Evolutionary conservation across 2,113 vertebrate species (phyloP), one percentile per base, ranked within the genome.

Genomic region (Nesogale talazaci): DNA sequence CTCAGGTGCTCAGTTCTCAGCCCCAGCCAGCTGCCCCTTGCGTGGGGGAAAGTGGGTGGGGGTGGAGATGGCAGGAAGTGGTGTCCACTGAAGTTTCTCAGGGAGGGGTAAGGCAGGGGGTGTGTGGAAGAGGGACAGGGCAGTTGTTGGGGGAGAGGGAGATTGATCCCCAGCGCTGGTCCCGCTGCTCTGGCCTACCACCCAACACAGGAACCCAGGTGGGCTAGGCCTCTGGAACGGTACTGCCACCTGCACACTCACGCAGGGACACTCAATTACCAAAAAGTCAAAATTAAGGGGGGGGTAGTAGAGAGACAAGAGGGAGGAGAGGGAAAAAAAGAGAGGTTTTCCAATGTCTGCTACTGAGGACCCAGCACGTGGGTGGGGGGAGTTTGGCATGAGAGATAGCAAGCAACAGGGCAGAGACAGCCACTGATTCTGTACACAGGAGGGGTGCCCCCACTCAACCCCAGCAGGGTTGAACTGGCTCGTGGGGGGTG

Each of bases 311-410:
- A 70, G 69, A 31, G 4, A 36, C 2, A 34, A 36, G 70, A 36
- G 19, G 52, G 57, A 29, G n/a, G n/a, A n/a, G n/a, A n/a, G n/a
- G n/a, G n/a, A n/a, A n/a, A n/a, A 72, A 76, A 25, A 12, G 25
- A 25, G 57, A 89, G 42, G 46, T 86, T 92, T 97, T 97, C 96
- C 96, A 97, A 96, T 97, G 97, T 97, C 96, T 96, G 97, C 96
- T 97, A 96, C 95, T 97, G 88, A 91, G 95, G 86, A 92, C 95
- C 95, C 84, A 3, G 88, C 86, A 91, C 93, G 91, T 86, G 91
- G 86, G 87, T 57, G 89, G 83, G 94, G 96, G 94, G 95, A 65
- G 0, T 96, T 94, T 96, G 96, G 94, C 96, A 95, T 96, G 82
- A 74, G 90, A 95, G 94, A 76, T 27, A 38, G 96, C 95, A 83